Conservation (phyloP, 1,140 invertebrate species). For the Drosophila suzukii region DNA sequence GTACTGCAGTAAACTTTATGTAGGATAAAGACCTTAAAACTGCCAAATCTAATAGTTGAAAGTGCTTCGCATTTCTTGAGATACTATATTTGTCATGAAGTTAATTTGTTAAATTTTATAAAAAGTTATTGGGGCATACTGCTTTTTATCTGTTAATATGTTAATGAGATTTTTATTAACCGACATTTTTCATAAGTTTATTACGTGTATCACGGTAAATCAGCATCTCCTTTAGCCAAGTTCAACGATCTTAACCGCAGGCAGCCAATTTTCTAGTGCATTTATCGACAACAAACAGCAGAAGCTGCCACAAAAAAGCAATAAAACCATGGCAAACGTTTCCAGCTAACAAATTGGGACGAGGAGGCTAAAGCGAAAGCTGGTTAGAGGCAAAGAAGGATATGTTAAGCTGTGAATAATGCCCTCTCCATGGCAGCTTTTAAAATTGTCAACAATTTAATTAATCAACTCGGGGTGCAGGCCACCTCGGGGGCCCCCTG, state of each 20-base stretch:
- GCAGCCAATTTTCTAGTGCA: constrained; percentile 73
- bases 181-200: background rate
- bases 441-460: constrained; percentile 82
- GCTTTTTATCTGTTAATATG: no score
- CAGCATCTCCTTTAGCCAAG: background rate
- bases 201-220: background rate
- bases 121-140: no score
- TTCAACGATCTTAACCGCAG: constrained; percentile 13
- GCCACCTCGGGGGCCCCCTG: constrained; percentile 4
- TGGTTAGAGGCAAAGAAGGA: constrained; percentile 5
- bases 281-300: constrained; percentile 49
- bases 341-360: constrained; percentile 6
- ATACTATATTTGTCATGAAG: no score
- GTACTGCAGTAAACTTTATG: no score
- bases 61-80: no score
- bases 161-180: no score
- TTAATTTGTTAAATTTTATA: no score
- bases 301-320: constrained; percentile 48
- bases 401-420: constrained; percentile 77
- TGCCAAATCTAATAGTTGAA: no score
- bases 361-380: background rate
- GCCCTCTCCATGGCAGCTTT: constrained; percentile 57
- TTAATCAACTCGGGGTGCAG: constrained; percentile 65
- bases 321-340: constrained; percentile 56
- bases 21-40: no score